Percentiles rank a stretch among this genome's conserved stretches.
These are phyloP conservation scores for Paracentrotus lividus DNA, from an alignment of 53 echinoderm and acorn worm species.

Conservation along the genomic window DNA sequence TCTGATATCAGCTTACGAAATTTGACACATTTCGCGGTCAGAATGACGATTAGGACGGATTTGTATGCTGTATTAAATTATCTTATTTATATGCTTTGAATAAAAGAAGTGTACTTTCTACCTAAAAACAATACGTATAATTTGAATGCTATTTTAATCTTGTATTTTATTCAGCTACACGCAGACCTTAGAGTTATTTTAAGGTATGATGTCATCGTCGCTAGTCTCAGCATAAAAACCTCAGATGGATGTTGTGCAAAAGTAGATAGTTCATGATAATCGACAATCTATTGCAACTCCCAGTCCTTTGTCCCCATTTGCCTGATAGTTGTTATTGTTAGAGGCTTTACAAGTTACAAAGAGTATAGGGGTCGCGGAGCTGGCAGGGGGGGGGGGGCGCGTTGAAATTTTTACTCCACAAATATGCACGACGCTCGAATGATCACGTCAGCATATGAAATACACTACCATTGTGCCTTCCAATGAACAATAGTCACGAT, in stretches of 20 bases:
- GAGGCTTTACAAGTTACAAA: too few relatives aligned
- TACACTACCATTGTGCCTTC: too few relatives aligned
- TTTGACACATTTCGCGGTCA: not conserved
- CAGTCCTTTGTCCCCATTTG: too few relatives aligned
- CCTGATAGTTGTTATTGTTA: too few relatives aligned
- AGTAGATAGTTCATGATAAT: too few relatives aligned
- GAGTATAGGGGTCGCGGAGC: too few relatives aligned
- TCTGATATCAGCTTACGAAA: not conserved
- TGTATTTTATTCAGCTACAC: not conserved
- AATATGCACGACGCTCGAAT: too few relatives aligned
- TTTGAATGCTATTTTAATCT: not conserved
- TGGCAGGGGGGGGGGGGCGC: too few relatives aligned
- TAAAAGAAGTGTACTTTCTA: not conserved
- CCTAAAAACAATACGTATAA: not conserved
- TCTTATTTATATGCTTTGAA: not conserved
- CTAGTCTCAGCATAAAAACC: not conserved
- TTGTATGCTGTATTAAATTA: not conserved
- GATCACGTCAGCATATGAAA: too few relatives aligned
- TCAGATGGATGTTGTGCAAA: not conserved
- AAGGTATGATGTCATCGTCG: slow-evolving; percentile 29
- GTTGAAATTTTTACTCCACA: too few relatives aligned
- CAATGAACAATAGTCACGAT: too few relatives aligned
- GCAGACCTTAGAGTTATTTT: not conserved
- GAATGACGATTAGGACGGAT: not conserved
- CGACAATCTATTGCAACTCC: too few relatives aligned